Evolutionary conservation across 2,888 invertebrate genomes (phyloP).

Genomic region (Panzeria rudis): DNA sequence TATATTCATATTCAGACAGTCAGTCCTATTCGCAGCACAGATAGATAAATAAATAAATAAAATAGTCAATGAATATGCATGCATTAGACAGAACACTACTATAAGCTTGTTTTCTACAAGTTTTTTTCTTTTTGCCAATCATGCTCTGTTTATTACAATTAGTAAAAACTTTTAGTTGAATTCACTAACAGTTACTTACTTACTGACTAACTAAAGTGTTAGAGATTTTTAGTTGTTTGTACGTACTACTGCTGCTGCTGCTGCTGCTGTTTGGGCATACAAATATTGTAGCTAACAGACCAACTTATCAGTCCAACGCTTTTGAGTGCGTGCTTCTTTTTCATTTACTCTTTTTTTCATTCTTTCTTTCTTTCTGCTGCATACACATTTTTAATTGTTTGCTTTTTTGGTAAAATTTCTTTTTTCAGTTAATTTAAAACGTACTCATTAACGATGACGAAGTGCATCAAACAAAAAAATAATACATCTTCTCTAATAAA

Average conservation of each 20-base stretch:
- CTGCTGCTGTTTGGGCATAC: not conserved
- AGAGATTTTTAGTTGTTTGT: not conserved
- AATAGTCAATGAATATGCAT: conserved; percentile 55
- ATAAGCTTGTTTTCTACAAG: conserved; percentile 42
- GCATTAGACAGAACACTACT: conserved; percentile 48
- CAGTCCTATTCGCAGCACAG: not conserved
- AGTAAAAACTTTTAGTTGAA: conserved; percentile 63
- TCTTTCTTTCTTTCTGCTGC: conserved; percentile 10
- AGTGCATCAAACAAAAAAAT: conserved; percentile 12
- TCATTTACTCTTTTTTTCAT: conserved; percentile 23
- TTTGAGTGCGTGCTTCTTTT: conserved; percentile 65
- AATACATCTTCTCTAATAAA: conserved; percentile 17
- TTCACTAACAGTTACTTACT: conserved; percentile 52
- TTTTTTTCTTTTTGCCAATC: conserved; percentile 41
- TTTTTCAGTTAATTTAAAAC: conserved; percentile 43
- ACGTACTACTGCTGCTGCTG: not conserved
- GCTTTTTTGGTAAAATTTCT: conserved; percentile 35
- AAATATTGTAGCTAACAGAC: conserved; percentile 49
- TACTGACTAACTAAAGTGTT: conserved; percentile 47
- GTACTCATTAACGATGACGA: conserved; percentile 55
- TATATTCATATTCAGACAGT: not conserved
- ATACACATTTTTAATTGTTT: conserved; percentile 39
- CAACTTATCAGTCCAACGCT: conserved; percentile 72
- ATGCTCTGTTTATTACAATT: conserved; percentile 72
- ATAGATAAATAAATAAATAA: conserved; percentile 49